phyloP scores from a whole-genome alignment of 1,140 invertebrate species.

The Xylocopa sonorina region DNA sequence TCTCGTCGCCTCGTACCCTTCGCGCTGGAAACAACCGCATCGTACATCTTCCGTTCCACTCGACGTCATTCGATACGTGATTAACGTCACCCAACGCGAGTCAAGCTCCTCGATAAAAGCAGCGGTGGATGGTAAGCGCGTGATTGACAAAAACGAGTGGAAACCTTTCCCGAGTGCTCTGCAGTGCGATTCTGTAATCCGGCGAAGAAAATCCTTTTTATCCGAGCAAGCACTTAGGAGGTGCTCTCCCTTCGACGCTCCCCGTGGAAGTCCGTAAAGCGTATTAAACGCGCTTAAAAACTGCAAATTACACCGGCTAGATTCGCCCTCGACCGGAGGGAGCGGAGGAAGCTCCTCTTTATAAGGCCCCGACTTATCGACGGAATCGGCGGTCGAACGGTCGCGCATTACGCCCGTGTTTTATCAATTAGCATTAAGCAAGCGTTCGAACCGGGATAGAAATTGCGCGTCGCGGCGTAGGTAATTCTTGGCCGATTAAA shows the following conservation, averaged over 20 bases:
- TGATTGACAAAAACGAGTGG: neutral
- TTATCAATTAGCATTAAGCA: conserved; percentile 19
- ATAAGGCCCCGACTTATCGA: neutral
- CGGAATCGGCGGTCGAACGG: neutral
- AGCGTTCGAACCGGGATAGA: neutral
- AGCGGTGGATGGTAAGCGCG: neutral
- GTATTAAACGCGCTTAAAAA: conserved; percentile 20
- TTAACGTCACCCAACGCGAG: neutral
- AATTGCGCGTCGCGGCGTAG: neutral
- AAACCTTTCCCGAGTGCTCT: neutral
- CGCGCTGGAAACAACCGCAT: neutral
- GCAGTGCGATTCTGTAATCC: conserved; percentile 1
- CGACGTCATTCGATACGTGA: neutral
- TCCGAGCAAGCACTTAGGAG: conserved; percentile 5
- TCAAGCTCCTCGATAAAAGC: neutral
- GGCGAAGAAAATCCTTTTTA: conserved; percentile 12
- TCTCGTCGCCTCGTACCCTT: too few relatives aligned
- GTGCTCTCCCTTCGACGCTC: neutral
- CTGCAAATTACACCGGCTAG: neutral
- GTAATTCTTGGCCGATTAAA: neutral
- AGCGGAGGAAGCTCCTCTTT: neutral
- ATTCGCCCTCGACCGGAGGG: neutral
- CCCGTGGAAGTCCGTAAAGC: neutral
- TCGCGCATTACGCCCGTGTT: neutral
- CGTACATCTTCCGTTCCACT: neutral